These are phyloP conservation scores for Orycteropus afer DNA, from an alignment of 2,113 vertebrate genomes.

Conservation along the genomic window DNA sequence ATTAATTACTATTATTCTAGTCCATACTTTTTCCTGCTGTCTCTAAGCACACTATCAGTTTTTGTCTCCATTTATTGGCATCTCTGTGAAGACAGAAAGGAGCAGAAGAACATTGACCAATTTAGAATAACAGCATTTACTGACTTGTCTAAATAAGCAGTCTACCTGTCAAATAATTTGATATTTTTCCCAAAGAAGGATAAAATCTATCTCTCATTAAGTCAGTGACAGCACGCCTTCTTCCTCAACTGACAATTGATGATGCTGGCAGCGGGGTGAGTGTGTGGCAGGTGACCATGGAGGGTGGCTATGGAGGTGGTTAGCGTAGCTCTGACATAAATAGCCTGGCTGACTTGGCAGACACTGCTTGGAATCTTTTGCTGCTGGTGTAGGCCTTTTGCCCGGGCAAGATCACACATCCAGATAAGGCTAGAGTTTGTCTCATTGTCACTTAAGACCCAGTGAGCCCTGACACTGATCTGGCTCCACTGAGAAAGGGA, in stretches of 20 bases:
- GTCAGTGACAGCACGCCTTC: conserved; percentile 47
- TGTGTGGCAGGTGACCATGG: background rate
- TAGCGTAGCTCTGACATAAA: background rate
- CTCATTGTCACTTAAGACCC: background rate
- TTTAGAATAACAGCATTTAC: background rate
- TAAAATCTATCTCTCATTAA: conserved; percentile 45
- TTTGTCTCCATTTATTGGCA: conserved; percentile 14
- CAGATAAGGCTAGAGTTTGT: background rate
- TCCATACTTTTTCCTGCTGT: background rate
- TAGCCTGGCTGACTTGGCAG: background rate
- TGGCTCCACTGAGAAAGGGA: background rate
- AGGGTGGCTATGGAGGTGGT: background rate
- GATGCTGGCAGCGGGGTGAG: background rate
- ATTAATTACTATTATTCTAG: background rate
- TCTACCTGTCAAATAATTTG: conserved; percentile 58
- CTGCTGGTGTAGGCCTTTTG: background rate
- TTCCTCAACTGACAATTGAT: background rate
- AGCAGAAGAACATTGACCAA: background rate
- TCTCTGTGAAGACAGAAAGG: conserved; percentile 26
- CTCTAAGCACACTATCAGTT: background rate
- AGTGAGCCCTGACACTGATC: background rate
- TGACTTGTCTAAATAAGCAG: background rate
- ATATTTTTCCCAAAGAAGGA: background rate
- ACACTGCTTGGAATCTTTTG: background rate
- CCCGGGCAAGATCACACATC: background rate